Evolutionary conservation across 2,113 vertebrate genomes (phyloP).

Genomic region (Platysternon megacephalum): DNA sequence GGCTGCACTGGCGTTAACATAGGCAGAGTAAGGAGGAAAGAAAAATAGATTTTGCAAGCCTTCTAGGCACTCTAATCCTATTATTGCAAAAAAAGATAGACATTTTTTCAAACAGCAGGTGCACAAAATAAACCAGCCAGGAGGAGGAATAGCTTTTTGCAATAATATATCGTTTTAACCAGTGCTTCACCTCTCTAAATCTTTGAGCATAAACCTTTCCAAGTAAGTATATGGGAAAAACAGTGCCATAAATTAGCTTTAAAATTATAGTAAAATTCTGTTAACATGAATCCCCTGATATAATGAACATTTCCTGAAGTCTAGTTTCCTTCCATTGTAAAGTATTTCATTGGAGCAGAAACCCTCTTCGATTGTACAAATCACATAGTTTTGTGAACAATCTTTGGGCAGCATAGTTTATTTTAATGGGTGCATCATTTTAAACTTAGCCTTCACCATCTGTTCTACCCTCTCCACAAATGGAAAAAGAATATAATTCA

Average conservation of each 20-base stretch:
- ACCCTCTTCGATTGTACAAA: not conserved
- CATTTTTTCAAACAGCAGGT: conserved; percentile 21
- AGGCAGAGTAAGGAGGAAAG: not conserved
- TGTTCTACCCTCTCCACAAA: conserved; percentile 26
- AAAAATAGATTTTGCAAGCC: not conserved
- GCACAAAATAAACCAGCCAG: conserved; percentile 38
- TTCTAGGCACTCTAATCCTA: not conserved
- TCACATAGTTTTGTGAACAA: not conserved
- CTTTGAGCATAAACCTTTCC: conserved; percentile 6
- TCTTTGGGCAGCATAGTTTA: not conserved
- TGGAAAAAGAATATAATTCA: conserved; percentile 32
- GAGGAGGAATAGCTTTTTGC: not conserved
- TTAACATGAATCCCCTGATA: not conserved
- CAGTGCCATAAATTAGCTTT: not conserved
- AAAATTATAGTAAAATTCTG: not conserved
- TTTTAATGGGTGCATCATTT: conserved; percentile 28
- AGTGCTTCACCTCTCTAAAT: conserved; percentile 17
- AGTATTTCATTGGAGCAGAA: not conserved
- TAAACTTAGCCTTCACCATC: conserved; percentile 34
- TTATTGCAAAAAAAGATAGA: not conserved
- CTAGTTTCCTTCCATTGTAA: not conserved
- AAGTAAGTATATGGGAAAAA: not conserved
- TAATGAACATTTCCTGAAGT: not conserved
- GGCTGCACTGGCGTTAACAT: not conserved
- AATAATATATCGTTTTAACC: conserved; percentile 15